Evolutionary conservation across 2,888 invertebrate genomes (phyloP), one percentile per base, ranked within the genome.

Genomic region (Allygus modestus): DNA sequence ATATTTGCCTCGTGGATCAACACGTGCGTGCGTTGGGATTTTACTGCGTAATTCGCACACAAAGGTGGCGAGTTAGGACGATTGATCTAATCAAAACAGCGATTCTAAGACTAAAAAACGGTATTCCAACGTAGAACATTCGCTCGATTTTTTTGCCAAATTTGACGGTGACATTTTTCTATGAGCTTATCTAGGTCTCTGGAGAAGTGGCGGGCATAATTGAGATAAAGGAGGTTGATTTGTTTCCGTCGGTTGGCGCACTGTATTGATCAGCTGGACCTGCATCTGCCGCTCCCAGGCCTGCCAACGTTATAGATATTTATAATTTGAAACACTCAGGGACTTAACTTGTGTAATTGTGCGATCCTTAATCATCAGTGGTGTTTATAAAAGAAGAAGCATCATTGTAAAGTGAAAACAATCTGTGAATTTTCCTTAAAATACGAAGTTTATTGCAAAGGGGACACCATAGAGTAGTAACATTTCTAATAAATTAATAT

Each of bases 221-320:
- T 65, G 65, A 31, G 26, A 65, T 12, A 65, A 65, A 31, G n/a
- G 65, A 15, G 26, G 28, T 15, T 65, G 65, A 65, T 65, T 65
- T 65, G 65, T 65, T 28, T 31, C 65, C 65, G 65, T 0, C 65
- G 17, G 65, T 65, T 65, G 65, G 31, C 65, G 28, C 58, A 28
- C 65, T 65, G 65, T 65, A 65, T 65, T 65, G 65, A 65, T 65
- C 65, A 65, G 5, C 28, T 65, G 65, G 65, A 31, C 65, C 31
- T 4, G 65, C 65, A n/a, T 58, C 58, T 58, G 20, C 58, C 58
- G 58, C 46, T 17, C 17, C 20, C 65, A 65, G 65, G 65, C 7
- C 15, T 31, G 20, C 65, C 65, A 65, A 65, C 65, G 1, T 58
- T 2, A 58, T 23, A 5, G 26, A 20, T 26, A 26, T 58, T 58